Conservation (phyloP, 1,140 invertebrate species). For the Schlechtendalia chinensis region DNA sequence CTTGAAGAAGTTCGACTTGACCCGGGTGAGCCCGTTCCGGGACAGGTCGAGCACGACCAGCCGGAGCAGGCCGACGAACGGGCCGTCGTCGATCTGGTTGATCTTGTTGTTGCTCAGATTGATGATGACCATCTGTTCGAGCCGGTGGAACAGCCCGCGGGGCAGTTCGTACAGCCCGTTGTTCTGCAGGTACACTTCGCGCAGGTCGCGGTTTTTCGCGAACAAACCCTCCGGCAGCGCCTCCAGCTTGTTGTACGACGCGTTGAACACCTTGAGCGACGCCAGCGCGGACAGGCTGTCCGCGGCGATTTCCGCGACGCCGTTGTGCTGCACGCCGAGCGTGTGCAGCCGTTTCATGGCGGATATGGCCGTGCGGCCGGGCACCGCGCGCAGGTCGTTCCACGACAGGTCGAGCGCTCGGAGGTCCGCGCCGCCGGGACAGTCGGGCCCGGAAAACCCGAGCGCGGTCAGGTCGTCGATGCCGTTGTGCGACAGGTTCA, state of each 20-base stretch:
- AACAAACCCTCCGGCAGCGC: constrained; percentile 76
- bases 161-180: constrained; percentile 78
- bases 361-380: constrained; percentile 70
- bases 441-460: constrained; percentile 61
- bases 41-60: constrained; percentile 82
- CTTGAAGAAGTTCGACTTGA: constrained; percentile 82
- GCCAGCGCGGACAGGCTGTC: constrained; percentile 73
- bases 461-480: constrained; percentile 71
- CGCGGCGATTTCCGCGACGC: constrained; percentile 74
- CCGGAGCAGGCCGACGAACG: constrained; percentile 78
- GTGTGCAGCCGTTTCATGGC: constrained; percentile 72
- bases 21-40: constrained; percentile 75
- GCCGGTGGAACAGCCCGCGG: constrained; percentile 75
- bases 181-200: constrained; percentile 79
- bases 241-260: constrained; percentile 77
- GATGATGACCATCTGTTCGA: constrained; percentile 79
- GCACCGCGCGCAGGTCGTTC: constrained; percentile 71
- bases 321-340: constrained; percentile 77
- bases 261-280: constrained; percentile 74
- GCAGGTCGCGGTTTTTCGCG: constrained; percentile 70
- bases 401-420: constrained; percentile 74
- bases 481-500: constrained; percentile 81
- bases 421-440: constrained; percentile 63
- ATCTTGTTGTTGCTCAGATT: constrained; percentile 85
- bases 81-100: constrained; percentile 76